Evolutionary conservation across 2,797 vertebrate genomes (phyloP).

Genomic region (Ambastaia sidthimunki): DNA sequence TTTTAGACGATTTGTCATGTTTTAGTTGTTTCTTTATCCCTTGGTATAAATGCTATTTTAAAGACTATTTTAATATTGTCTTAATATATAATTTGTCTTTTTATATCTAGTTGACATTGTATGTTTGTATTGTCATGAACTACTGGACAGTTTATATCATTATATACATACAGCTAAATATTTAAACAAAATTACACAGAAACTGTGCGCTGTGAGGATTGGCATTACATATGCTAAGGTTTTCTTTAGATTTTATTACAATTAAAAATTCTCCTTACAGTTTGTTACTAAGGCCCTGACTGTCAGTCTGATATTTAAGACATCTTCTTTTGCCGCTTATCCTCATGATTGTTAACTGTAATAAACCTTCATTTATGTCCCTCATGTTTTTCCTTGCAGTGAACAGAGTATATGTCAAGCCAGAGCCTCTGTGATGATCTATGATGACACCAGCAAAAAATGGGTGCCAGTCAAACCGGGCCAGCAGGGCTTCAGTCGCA

Average conservation of each 20-base stretch:
- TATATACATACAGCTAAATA: background rate
- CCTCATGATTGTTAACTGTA: background rate
- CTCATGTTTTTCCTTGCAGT: slow-evolving; percentile 70
- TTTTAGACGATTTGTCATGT: slow-evolving; percentile 52
- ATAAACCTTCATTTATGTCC: slow-evolving; percentile 6
- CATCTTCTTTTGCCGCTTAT: too few species aligned
- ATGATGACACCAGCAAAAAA: slow-evolving; percentile 99
- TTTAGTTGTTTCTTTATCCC: slow-evolving; percentile 56
- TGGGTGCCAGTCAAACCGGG: slow-evolving; percentile 99
- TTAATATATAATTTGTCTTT: slow-evolving; percentile 15
- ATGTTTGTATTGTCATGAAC: background rate
- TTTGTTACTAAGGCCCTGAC: background rate
- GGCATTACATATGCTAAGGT: too few species aligned
- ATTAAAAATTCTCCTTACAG: background rate
- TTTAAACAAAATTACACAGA: background rate
- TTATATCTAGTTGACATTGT: background rate
- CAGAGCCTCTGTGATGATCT: slow-evolving; percentile 98
- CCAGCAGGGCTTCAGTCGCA: slow-evolving; percentile 98
- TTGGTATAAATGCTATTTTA: slow-evolving; percentile 30
- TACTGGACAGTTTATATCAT: background rate
- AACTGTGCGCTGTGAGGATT: slow-evolving; percentile 10
- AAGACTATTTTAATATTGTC: slow-evolving; percentile 17
- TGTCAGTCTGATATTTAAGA: background rate
- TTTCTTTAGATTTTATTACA: background rate
- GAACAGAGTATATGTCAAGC: slow-evolving; percentile 99